phyloP scores from a whole-genome alignment of 2,113 vertebrate species.

The Turdus rufiventris region DNA sequence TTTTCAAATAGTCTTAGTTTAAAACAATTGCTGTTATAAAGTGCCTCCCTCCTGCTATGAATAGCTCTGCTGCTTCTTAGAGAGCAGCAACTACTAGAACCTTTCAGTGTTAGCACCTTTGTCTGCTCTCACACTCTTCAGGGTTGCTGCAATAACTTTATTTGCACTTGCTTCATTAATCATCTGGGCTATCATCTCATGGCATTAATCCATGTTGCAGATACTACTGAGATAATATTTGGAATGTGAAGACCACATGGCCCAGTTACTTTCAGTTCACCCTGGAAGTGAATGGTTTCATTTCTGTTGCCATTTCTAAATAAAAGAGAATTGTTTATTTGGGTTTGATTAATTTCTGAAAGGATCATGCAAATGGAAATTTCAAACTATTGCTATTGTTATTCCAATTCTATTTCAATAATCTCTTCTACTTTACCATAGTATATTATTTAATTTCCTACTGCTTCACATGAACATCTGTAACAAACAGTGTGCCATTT shows the following conservation, averaged over 20 bases:
- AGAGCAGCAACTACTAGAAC: conserved; percentile 49
- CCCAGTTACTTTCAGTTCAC: conserved; percentile 49
- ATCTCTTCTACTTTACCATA: not conserved
- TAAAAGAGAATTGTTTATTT: not conserved
- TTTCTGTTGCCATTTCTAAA: not conserved
- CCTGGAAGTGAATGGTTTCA: not conserved
- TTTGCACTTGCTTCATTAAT: conserved; percentile 63
- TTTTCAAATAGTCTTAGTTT: not conserved
- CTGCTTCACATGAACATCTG: not conserved
- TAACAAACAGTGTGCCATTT: not conserved
- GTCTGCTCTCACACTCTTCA: conserved; percentile 50
- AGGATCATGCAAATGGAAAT: not conserved
- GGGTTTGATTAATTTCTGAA: not conserved
- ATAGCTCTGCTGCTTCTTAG: not conserved
- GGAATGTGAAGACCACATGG: conserved; percentile 70
- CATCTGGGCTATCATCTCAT: conserved; percentile 24
- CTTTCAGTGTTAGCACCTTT: conserved; percentile 58
- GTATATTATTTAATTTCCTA: not conserved
- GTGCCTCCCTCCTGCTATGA: not conserved
- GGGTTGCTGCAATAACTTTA: conserved; percentile 64
- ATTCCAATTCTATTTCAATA: not conserved
- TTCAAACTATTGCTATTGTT: not conserved
- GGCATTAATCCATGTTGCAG: conserved; percentile 53
- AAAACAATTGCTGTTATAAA: not conserved
- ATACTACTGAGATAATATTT: conserved; percentile 54